Conservation (phyloP, 2,888 invertebrate genomes). For the Neocrepidodera transversa region DNA sequence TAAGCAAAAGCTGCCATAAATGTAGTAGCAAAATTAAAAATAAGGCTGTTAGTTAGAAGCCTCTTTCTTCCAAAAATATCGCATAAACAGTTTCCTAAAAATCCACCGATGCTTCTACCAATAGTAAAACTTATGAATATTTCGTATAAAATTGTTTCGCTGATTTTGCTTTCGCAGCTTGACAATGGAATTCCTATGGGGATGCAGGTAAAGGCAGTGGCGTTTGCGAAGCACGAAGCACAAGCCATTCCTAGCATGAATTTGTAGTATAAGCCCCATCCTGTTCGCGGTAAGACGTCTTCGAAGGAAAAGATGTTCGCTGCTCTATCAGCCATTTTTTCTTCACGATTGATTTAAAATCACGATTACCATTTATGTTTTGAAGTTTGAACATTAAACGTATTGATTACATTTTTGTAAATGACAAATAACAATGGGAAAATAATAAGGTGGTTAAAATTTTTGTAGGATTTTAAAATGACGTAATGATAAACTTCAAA, state of each 20-base stretch:
- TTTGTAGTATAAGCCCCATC: slow-evolving; percentile 57
- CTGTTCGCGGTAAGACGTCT: slow-evolving; percentile 33
- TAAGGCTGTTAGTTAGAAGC: slow-evolving; percentile 53
- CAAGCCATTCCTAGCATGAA: slow-evolving; percentile 51
- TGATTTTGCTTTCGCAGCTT: slow-evolving; percentile 46
- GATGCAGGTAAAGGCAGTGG: slow-evolving; percentile 47
- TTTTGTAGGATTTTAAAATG: background rate
- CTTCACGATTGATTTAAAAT: background rate
- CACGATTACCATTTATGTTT: background rate
- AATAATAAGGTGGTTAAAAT: background rate
- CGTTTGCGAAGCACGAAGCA: slow-evolving; percentile 46
- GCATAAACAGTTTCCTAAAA: slow-evolving; percentile 52
- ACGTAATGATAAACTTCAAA: background rate
- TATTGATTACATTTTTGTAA: background rate
- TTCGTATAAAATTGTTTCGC: slow-evolving; percentile 35
- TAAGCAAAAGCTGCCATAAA: slow-evolving; percentile 58
- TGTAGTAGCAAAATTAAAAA: slow-evolving; percentile 55
- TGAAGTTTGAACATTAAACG: background rate
- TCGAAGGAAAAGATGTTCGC: slow-evolving; percentile 23
- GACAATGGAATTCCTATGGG: slow-evolving; percentile 53
- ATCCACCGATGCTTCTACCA: slow-evolving; percentile 56
- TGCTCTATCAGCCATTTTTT: background rate
- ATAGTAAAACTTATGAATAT: slow-evolving; percentile 46
- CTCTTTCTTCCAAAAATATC: slow-evolving; percentile 59
- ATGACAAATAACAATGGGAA: background rate